Evolutionary conservation across 2,888 invertebrate genomes (phyloP), one percentile per base, ranked within the genome.

Genomic region (Uropetala carovei): DNA sequence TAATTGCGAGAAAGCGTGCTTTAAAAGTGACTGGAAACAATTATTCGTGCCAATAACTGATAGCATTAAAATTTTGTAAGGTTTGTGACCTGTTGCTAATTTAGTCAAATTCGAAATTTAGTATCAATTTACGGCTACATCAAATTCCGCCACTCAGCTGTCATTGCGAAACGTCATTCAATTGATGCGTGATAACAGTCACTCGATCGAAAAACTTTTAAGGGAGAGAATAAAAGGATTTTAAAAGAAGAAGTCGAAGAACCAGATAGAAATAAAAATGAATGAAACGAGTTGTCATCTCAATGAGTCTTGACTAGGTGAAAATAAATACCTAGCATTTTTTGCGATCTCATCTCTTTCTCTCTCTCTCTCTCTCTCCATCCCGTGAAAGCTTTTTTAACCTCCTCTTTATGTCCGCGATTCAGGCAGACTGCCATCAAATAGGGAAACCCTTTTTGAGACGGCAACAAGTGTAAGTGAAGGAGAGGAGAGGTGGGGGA

Each of bases 401-500:
- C 43, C 43, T 43, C 43, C 43, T 43, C 43, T 43, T 43, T 11
- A 43, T 57, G 64, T n/a, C 64, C 18, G 64, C 64, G n/a, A 83
- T 56, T 83, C 83, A 83, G 83, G 56, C 83, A 83, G 18, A 18
- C 56, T 83, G 83, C 83, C 83, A 83, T 57, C n/a, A 13, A 83
- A 83, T 56, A 56, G 83, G 57, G 56, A 82, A 82, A 82, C 11
- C 30, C 14, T n/a, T n/a, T 83, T 83, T 83, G 83, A 83, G 56
- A 14, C 0, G 83, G 83, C 83, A 83, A 83, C 83, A 83, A 83
- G 83, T 83, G 83, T 56, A 82, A 83, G 56, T 83, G 82, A 57
- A 57, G 43, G 27, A 16, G 82, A 82, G 27, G n/a, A 57, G 57
- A 57, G 83, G n/a, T 18, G 83, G 27, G 83, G n/a, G 83, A 30